Base-by-base conservation (phyloP, 2,888 invertebrate genomes). In the Eulithis testata region DNA sequence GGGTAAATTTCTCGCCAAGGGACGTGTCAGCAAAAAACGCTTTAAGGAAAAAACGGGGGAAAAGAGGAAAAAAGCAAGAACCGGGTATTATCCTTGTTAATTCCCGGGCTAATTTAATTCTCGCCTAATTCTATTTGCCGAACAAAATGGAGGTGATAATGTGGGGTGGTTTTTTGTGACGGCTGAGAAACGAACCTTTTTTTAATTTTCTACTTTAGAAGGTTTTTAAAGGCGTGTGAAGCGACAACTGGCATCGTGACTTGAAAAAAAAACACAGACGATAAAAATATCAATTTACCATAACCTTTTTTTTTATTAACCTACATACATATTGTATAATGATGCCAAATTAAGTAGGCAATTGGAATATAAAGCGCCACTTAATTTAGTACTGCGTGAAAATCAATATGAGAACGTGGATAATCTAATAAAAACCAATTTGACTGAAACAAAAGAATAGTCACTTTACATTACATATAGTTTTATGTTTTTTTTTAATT, bases 71-170 rank as follows among this genome's bases (percentile, higher is more conserved):
- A 87, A 83, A 80, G 73, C 82, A 82, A 84, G 80, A 85, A 84
- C 81, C 84, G 81, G 83, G 88, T 85, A 92, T 93, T 92, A 93
- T 92, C 91, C 92, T 87, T 91, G 92, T 90, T 93, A 93, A 92
- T 92, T 87, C 91, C 84, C 83, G 80, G 87, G 87, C 85, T 91
- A 92, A 93, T 93, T 91, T 90, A 91, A 92, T 93, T 92, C 89
- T 77, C 89, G 88, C 90, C 86, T 92, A 92, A 93, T 92, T 92
- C 92, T 92, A 93, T 92, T 93, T 91, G 88, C 86, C 76, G 87
- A 89, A 89, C 75, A 88, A 88, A 91, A 89, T 86, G 90, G 86
- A 89, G 86, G 92, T 90, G 91, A 90, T 92, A 93, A 93, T 92
- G 88, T 86, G 83, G 82, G 87, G 84, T 84, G 82, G 79, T 77